Conservation (phyloP, 2,888 invertebrate species). For the Folsomia manolachei region DNA sequence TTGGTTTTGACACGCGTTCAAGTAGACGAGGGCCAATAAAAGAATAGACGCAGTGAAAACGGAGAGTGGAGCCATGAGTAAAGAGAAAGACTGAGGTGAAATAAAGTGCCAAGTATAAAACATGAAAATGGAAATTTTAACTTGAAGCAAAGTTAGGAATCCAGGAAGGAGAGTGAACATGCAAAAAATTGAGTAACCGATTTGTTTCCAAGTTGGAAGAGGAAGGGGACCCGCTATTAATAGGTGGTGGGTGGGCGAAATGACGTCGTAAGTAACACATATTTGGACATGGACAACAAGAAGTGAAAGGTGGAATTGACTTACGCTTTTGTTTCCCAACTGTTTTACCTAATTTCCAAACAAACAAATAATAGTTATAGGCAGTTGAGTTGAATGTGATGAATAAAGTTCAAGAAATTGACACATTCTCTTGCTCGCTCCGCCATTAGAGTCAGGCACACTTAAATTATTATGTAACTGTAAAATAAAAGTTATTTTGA, state of each 20-base stretch:
- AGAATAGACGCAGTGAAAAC: too few relatives aligned
- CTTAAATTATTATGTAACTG: too few relatives aligned
- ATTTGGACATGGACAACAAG: background rate
- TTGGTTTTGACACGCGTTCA: background rate
- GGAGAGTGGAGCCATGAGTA: too few relatives aligned
- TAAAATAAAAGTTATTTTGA: too few relatives aligned
- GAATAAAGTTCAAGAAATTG: too few relatives aligned
- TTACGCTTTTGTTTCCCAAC: constrained; percentile 81
- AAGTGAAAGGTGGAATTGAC: constrained; percentile 50
- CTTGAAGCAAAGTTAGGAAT: background rate
- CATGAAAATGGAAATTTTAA: background rate
- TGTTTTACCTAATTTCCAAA: constrained; percentile 71
- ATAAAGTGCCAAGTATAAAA: background rate
- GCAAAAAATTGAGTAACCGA: background rate
- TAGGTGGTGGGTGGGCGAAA: background rate
- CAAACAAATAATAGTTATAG: background rate
- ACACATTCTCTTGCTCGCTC: background rate
- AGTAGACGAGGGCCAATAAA: too few relatives aligned
- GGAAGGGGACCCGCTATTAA: background rate
- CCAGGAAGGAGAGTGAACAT: background rate
- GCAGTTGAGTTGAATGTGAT: background rate
- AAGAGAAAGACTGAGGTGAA: too few relatives aligned
- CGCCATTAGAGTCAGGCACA: too few relatives aligned
- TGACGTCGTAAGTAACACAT: background rate
- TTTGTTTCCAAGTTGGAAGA: background rate